Percentiles rank a stretch among this genome's conserved stretches.
Evolutionary conservation across 2,888 invertebrate species (phyloP).

Genomic region (Drosophila rellima): DNA sequence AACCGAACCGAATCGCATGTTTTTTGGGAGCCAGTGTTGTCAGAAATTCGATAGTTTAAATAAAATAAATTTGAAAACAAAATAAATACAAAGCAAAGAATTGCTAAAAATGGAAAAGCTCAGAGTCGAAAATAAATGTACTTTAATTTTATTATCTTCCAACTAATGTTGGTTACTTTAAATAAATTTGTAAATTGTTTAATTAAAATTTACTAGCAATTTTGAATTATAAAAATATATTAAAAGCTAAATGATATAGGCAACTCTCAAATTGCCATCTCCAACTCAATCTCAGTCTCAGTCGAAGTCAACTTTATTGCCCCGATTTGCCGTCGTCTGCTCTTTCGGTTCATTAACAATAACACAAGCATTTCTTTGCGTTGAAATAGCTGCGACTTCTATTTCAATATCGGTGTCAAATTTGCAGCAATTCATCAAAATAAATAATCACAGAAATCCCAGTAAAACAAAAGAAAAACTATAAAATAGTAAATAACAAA

Average conservation of each 20-base stretch:
- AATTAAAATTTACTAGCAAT: too few species aligned
- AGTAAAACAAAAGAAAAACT: slow-evolving; percentile 15
- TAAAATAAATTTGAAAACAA: background rate
- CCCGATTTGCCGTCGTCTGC: slow-evolving; percentile 60
- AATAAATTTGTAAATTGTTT: too few species aligned
- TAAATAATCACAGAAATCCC: slow-evolving; percentile 13
- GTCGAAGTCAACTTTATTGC: slow-evolving; percentile 11
- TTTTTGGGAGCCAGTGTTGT: background rate
- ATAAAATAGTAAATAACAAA: slow-evolving; percentile 4
- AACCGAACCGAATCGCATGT: slow-evolving; percentile 2
- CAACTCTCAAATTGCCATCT: slow-evolving; percentile 8
- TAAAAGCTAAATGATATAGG: background rate
- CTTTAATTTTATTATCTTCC: too few species aligned
- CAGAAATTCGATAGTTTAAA: background rate
- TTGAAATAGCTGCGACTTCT: background rate
- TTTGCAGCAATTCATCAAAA: slow-evolving; percentile 39
- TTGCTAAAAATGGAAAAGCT: too few species aligned
- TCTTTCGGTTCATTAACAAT: slow-evolving; percentile 60
- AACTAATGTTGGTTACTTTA: too few species aligned
- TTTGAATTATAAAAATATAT: too few species aligned
- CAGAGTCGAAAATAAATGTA: too few species aligned
- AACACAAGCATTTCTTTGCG: slow-evolving; percentile 24
- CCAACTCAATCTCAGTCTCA: background rate
- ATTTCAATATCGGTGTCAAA: slow-evolving; percentile 36
- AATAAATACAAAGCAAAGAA: too few species aligned